Conservation (phyloP, 92 coral and sea anemone genomes). For the Palythoa heliodiscus region DNA sequence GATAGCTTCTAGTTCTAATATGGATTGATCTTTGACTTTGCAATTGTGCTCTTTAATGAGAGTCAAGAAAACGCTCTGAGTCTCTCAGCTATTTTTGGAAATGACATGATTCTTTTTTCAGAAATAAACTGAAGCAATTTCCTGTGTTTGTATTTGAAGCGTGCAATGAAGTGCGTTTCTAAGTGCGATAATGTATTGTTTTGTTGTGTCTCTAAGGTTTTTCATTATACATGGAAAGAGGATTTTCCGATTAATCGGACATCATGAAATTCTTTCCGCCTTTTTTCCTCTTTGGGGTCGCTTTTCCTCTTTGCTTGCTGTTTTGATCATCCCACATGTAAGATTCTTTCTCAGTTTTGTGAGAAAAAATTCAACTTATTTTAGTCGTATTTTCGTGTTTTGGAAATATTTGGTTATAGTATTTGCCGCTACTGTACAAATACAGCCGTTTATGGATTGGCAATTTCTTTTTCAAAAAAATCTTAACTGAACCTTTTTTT, state of each 20-base stretch:
- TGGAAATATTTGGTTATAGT: not conserved
- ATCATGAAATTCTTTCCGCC: not conserved
- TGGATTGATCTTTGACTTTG: not conserved
- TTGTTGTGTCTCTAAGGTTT: constrained; percentile 11
- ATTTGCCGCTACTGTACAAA: not conserved
- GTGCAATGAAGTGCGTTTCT: not conserved
- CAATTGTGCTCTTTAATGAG: not conserved
- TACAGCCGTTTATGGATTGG: not conserved
- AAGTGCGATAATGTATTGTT: not conserved
- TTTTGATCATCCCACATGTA: constrained; percentile 10
- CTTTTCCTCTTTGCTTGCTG: not conserved
- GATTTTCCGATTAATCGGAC: not conserved
- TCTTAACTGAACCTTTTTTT: not conserved
- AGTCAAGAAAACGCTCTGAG: not conserved
- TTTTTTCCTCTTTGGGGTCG: not conserved
- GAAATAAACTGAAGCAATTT: constrained; percentile 11
- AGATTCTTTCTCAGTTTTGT: no score
- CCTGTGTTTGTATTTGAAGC: constrained; percentile 26
- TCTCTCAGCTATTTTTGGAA: constrained; percentile 15
- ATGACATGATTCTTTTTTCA: not conserved
- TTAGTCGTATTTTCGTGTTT: not conserved
- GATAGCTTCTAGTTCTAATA: not conserved
- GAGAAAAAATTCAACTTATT: not conserved
- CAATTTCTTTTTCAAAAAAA: not conserved
- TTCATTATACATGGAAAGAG: not conserved